phyloP scores from a whole-genome alignment of 1,140 invertebrate genomes.

The Oedothorax gibbosus region DNA sequence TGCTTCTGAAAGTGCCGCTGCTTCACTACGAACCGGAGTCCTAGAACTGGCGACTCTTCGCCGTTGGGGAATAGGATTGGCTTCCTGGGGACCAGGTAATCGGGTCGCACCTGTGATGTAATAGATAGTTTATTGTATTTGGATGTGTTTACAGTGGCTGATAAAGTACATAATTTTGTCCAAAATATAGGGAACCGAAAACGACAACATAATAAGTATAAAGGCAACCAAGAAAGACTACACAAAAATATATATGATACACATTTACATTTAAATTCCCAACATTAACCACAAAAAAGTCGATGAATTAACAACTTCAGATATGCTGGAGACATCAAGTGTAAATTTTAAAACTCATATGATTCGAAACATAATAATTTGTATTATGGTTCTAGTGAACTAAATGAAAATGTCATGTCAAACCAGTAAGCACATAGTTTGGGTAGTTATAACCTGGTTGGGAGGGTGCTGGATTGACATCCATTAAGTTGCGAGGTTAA shows the following conservation, averaged over 20 bases:
- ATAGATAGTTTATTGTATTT: background rate
- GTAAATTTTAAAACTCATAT: background rate
- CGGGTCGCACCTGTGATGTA: conserved; percentile 15
- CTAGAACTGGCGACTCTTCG: conserved; percentile 30
- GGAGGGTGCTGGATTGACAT: too few species aligned
- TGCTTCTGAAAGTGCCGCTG: conserved; percentile 64
- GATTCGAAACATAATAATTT: background rate
- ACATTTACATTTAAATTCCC: background rate
- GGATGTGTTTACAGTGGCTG: background rate
- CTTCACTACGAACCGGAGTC: conserved; percentile 34
- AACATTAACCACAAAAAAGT: background rate
- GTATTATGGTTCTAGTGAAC: too few species aligned
- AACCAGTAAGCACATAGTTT: too few species aligned
- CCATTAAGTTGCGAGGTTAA: too few species aligned
- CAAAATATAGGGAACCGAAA: background rate
- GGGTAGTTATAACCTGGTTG: too few species aligned
- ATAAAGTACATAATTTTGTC: background rate
- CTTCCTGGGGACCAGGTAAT: conserved; percentile 15
- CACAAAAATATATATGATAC: background rate
- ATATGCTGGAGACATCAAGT: background rate
- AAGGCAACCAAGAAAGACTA: background rate
- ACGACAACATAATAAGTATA: background rate
- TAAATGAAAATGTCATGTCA: too few species aligned
- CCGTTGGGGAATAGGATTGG: conserved; percentile 32
- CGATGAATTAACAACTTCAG: background rate